Evolutionary conservation across 1,140 invertebrate genomes (phyloP).

Genomic region (Gonatopus flavifemur): DNA sequence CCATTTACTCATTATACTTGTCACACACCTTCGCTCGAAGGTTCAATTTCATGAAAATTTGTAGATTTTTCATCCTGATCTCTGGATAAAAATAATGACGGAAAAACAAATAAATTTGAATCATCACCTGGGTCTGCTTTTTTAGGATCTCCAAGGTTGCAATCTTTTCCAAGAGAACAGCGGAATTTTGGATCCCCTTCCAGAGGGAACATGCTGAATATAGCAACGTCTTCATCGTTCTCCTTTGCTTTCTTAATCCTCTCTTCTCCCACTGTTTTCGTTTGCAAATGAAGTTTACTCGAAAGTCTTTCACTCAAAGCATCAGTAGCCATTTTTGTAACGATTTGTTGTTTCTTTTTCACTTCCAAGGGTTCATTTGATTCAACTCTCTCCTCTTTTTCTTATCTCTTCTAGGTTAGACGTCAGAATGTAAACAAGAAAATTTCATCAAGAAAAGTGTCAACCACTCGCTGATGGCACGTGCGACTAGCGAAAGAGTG

Average conservation of each 20-base stretch:
- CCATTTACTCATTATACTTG: no score
- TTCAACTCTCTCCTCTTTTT: no score
- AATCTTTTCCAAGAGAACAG: slow-evolving; percentile 72
- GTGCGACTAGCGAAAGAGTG: no score
- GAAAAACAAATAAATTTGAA: neutral
- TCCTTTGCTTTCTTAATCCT: slow-evolving; percentile 72
- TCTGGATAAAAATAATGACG: neutral
- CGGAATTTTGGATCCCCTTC: slow-evolving; percentile 74
- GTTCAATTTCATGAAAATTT: no score
- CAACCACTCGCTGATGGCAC: no score
- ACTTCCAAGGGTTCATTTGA: no score
- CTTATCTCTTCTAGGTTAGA: neutral
- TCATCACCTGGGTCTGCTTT: slow-evolving; percentile 74
- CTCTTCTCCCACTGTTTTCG: slow-evolving; percentile 75
- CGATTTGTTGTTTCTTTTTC: slow-evolving; percentile 3
- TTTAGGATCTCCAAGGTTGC: slow-evolving; percentile 74
- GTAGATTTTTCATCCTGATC: neutral
- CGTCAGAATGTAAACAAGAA: no score
- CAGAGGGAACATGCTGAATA: slow-evolving; percentile 77
- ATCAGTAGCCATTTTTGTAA: slow-evolving; percentile 68
- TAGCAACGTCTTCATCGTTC: slow-evolving; percentile 81
- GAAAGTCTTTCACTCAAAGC: slow-evolving; percentile 76
- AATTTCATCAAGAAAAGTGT: no score
- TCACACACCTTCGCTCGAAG: no score
- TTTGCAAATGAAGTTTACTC: slow-evolving; percentile 69